Evolutionary conservation across 2,113 vertebrate genomes (phyloP), one percentile per base, ranked within the genome.

Genomic region (Oryzias celebensis): DNA sequence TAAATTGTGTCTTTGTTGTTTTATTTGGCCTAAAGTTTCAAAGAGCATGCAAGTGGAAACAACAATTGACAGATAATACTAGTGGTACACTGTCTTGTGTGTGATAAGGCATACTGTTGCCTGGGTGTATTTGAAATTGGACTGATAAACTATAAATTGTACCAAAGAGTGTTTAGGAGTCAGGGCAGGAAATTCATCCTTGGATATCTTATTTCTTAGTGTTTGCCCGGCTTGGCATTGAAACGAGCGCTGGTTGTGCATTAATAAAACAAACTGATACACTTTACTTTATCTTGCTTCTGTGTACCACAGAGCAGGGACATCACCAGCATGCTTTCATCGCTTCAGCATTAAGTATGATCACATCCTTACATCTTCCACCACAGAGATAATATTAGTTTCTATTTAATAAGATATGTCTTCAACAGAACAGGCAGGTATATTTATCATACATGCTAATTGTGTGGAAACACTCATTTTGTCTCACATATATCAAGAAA

Each of bases 401-500:
- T 49, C 62, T 72, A 61, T 72, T 59, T 62, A 68, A 69, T 77
- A 60, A 72, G 53, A 68, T 58, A 57, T 24, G 42, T 68, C 64
- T 56, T 80, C 64, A 66, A 41, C 55, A 15, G 61, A 17, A 7
- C 3, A 1, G 63, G 53, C 67, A 77, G 80, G 73, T 68, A 26
- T 71, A 85, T 88, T 78, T 60, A 76, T 88, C 81, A 82, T 77
- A 69, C 68, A 77, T 75, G 58, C 79, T 86, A 87, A 89, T 80
- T 77, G 73, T 77, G 73, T 65, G 79, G 81, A 84, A 86, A 81
- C 75, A 78, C 65, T 86, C 63, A 62, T 88, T 87, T 82, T 65
- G 73, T 82, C 75, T 71, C 62, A 52, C 31, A 46, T 58, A 54
- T 59, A 58, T 62, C 52, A 64, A 80, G 72, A 64, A 75, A 83